Evolutionary conservation across 2,888 invertebrate species (phyloP), one percentile per base, ranked within the genome.

Genomic region (Caenorhabditis macrosperma): DNA sequence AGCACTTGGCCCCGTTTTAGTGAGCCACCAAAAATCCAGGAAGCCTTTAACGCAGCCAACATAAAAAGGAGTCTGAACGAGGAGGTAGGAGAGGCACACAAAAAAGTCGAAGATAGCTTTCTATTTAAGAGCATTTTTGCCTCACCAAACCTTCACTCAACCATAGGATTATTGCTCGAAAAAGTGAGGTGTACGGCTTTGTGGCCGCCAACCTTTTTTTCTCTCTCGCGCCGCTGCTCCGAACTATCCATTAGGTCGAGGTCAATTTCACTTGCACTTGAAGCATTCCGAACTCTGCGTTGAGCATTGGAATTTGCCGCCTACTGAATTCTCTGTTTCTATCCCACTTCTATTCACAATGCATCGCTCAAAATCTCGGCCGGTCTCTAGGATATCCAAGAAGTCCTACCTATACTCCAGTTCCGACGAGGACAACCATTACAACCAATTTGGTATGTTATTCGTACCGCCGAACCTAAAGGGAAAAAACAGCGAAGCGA

Each of bases 41-140:
- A 72, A 72, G 72, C 72, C 72, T 72, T 72, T 64, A 72, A 72
- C 72, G 72, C 72, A 63, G 64, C 74, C 64, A 57, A 74, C 74
- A 74, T 59, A 74, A 74, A 59, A 64, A 59, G 24, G 33, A 59
- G 64, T 48, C 75, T 75, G 75, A 75, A 75, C 75, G 75, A 75
- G 35, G 48, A 63, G 66, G 60, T 66, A 60, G 61, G 61, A 60
- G 66, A 54, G 60, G 59, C 64, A 78, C 71, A 78, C 71, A 66
- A 78, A 67, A 78, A 63, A 63, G 57, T 77, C 69, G 67, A 78
- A 78, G 78, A 78, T 78, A 78, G 78, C 78, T 78, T 71, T 78
- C 72, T 78, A 72, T 78, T 78, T 78, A 72, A 78, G 78, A 78
- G 78, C 78, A 78, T 72, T 78, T 78, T 72, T 74, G 74, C 63